These are phyloP conservation scores for Delichon dasypus DNA, from an alignment of 2,797 vertebrate species.

Conservation along the genomic window DNA sequence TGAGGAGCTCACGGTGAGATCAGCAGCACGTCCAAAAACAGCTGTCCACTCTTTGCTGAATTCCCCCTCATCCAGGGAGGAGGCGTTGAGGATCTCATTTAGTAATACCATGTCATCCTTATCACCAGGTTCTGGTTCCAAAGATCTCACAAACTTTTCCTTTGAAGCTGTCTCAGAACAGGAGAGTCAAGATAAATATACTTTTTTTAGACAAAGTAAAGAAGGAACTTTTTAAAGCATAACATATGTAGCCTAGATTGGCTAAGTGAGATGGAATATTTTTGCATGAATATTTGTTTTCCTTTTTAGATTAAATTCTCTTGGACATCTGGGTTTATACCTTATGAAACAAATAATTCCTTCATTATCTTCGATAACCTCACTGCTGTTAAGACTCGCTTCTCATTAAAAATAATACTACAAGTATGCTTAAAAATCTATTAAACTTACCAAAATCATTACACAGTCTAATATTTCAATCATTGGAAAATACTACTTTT, in stretches of 20 bases:
- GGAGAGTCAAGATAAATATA: neutral
- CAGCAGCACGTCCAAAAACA: slow-evolving; percentile 83
- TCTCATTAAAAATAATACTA: neutral
- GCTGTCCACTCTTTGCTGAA: slow-evolving; percentile 89
- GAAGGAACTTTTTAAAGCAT: neutral
- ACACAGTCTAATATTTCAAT: neutral
- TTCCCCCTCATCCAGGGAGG: slow-evolving; percentile 84
- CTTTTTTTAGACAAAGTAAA: neutral
- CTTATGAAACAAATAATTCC: neutral
- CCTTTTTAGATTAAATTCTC: neutral
- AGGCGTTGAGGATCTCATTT: slow-evolving; percentile 86
- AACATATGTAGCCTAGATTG: neutral
- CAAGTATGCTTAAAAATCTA: neutral
- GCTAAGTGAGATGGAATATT: neutral
- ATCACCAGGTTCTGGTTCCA: slow-evolving; percentile 77
- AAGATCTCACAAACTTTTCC: slow-evolving; percentile 54
- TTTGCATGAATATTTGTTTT: neutral
- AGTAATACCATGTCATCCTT: slow-evolving; percentile 85
- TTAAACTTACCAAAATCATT: neutral
- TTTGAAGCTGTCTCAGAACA: slow-evolving; percentile 69
- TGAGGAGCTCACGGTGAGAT: neutral
- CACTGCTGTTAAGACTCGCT: neutral
- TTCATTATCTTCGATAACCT: neutral
- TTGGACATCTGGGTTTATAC: neutral
- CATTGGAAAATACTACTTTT: neutral